Percentiles rank a stretch among this genome's conserved stretches.
Evolutionary conservation across 2,888 invertebrate species (phyloP).

Genomic region (Trissolcus brochymenae): DNA sequence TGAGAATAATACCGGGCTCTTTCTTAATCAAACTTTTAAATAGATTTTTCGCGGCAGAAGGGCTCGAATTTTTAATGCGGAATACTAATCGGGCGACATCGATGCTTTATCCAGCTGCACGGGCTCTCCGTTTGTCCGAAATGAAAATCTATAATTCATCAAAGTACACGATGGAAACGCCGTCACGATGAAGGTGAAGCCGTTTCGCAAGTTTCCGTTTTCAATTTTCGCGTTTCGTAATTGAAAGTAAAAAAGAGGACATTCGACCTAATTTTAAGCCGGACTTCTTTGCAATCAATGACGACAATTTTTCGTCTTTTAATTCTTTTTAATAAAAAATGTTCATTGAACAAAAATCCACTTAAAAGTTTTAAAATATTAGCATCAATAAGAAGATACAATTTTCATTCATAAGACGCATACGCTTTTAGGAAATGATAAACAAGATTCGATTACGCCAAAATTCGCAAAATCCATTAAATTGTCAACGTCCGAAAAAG

Average conservation of each 20-base stretch:
- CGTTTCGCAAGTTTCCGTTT: slow-evolving; percentile 48
- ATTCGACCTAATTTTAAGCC: slow-evolving; percentile 41
- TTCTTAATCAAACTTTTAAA: slow-evolving; percentile 77
- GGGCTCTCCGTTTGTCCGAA: slow-evolving; percentile 33
- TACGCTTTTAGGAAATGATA: neutral
- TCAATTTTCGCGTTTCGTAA: slow-evolving; percentile 47
- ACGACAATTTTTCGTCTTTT: neutral
- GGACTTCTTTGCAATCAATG: neutral
- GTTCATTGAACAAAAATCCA: neutral
- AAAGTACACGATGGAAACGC: slow-evolving; percentile 32
- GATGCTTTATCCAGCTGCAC: slow-evolving; percentile 68
- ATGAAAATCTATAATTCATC: slow-evolving; percentile 57
- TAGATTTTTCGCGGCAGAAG: slow-evolving; percentile 67
- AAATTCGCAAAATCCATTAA: slow-evolving; percentile 24
- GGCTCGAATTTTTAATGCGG: slow-evolving; percentile 66
- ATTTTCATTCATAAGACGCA: neutral
- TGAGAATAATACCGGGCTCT: slow-evolving; percentile 73
- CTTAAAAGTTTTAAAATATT: no score
- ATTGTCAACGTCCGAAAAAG: slow-evolving; percentile 31
- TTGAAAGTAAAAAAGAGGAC: slow-evolving; percentile 43
- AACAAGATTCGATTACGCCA: slow-evolving; percentile 19
- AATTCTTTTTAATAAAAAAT: neutral
- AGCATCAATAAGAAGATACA: no score
- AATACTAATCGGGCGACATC: slow-evolving; percentile 72
- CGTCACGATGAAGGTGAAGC: slow-evolving; percentile 14